A percentile compares a stretch with the other conserved stretches of the same genome.
phyloP scores from a whole-genome alignment of 2,888 invertebrate species.

The Aporophyla nigra region DNA sequence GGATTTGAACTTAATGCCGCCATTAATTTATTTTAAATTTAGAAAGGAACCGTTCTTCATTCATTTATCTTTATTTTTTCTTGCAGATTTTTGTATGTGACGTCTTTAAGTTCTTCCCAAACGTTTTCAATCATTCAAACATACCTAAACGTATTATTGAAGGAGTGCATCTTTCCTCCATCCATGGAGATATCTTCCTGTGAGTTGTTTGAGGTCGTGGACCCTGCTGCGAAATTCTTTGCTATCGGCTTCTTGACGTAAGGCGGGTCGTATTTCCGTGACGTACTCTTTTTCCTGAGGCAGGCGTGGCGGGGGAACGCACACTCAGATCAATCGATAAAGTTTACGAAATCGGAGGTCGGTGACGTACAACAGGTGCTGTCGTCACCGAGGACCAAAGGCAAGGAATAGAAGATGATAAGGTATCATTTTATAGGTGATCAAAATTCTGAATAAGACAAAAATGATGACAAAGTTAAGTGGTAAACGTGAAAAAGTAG shows the following conservation, averaged over 20 bases:
- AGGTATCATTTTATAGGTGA: not conserved
- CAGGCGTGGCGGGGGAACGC: slow-evolving; percentile 90
- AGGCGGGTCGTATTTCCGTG: slow-evolving; percentile 97
- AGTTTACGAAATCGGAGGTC: slow-evolving; percentile 81
- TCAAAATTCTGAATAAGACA: slow-evolving; percentile 7
- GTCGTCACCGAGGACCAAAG: slow-evolving; percentile 58
- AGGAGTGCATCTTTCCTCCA: slow-evolving; percentile 95
- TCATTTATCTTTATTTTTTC: not conserved
- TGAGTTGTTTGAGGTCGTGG: slow-evolving; percentile 93
- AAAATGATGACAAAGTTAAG: not conserved
- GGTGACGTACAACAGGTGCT: slow-evolving; percentile 59
- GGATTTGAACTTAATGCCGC: slow-evolving; percentile 39
- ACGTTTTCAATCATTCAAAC: slow-evolving; percentile 34
- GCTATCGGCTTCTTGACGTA: slow-evolving; percentile 96
- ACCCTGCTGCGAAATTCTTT: slow-evolving; percentile 93
- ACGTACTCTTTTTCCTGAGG: slow-evolving; percentile 96
- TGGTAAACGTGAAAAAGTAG: not conserved
- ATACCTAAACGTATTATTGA: slow-evolving; percentile 95
- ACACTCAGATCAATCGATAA: slow-evolving; percentile 91
- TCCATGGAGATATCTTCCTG: slow-evolving; percentile 95
- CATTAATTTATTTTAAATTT: slow-evolving; percentile 1
- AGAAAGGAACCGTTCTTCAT: not conserved
- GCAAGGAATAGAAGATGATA: slow-evolving; percentile 72
- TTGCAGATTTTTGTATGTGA: slow-evolving; percentile 10
- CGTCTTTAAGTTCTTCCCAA: slow-evolving; percentile 40